Base-by-base conservation (phyloP, 2,888 invertebrate genomes). In the Phragmatobia fuliginosa region DNA sequence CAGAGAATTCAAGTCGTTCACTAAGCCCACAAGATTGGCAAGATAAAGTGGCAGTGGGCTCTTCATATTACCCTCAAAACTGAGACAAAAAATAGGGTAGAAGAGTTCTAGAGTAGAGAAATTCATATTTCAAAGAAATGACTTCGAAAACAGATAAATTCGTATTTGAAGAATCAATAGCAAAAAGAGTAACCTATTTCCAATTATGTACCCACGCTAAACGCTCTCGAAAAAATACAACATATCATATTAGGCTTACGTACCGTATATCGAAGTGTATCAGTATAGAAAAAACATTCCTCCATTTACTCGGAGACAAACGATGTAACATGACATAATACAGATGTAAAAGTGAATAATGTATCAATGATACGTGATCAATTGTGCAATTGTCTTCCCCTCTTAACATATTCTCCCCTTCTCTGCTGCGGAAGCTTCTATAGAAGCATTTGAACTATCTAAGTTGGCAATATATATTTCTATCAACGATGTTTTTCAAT, bases 301-400 rank as follows among this genome's bases (percentile, higher is more conserved):
- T 25, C 62, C 25, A 62, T 41, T 63, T 63, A 16, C 49, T 33
- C n/a, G n/a, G 10, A 64, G 49, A 64, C 49, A 49, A 67, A 66
- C 31, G 59, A 64, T 69, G 69, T 69, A 71, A 49, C 16, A 32
- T 52, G 49, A 38, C 67, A 64, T 62, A 61, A 60, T 74, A 72
- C 70, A 70, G 76, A 75, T 78, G 83, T 76, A 66, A 58, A 66
- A 60, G 72, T 73, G 70, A 80, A 74, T 67, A 82, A 71, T 60
- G 49, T 74, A 75, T 75, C 83, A 79, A 84, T 80, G 76, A 84
- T 85, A 87, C 84, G 83, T 88, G 88, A 89, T 88, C 89, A 89
- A 90, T 88, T 89, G 86, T 83, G 87, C 87, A 86, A 88, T 89
- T 88, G 86, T 78, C 79, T 83, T 77, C 56, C 28, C 56, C 56